Evolutionary conservation across 2,113 vertebrate genomes (phyloP).

Genomic region (Gorsachius goisagi): DNA sequence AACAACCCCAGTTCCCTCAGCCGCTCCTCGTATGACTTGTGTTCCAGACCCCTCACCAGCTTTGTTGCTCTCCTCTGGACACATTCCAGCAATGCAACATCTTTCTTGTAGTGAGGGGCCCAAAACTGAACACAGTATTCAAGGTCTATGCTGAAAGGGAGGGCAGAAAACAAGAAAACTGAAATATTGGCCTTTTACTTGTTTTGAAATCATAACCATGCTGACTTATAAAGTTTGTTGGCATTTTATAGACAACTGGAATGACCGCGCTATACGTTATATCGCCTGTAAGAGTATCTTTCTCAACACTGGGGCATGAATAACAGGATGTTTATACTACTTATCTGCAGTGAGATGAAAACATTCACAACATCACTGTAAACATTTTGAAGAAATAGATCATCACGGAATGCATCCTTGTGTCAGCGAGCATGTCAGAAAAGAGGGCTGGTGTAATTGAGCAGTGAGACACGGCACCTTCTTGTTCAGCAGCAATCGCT

Average conservation of each 20-base stretch:
- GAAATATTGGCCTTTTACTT: background rate
- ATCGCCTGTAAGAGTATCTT: background rate
- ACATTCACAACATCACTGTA: background rate
- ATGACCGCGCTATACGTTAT: background rate
- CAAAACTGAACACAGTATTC: no score
- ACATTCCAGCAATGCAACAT: no score
- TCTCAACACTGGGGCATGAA: background rate
- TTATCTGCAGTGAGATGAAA: slow-evolving; percentile 4
- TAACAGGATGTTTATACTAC: background rate
- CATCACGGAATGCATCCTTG: background rate
- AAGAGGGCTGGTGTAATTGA: background rate
- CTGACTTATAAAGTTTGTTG: background rate
- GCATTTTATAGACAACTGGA: background rate
- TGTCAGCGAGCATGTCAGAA: background rate
- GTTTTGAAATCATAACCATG: background rate
- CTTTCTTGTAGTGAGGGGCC: no score
- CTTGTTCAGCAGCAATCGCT: background rate
- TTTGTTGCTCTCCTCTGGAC: no score
- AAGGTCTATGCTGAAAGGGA: background rate
- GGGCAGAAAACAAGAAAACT: background rate
- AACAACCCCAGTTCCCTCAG: no score
- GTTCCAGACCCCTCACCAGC: no score
- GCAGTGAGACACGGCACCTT: background rate
- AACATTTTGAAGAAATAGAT: background rate
- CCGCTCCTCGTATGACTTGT: no score